Evolutionary conservation across 1,140 invertebrate genomes (phyloP), one percentile per base, ranked within the genome.

Genomic region (Meloidogyne chitwoodi): DNA sequence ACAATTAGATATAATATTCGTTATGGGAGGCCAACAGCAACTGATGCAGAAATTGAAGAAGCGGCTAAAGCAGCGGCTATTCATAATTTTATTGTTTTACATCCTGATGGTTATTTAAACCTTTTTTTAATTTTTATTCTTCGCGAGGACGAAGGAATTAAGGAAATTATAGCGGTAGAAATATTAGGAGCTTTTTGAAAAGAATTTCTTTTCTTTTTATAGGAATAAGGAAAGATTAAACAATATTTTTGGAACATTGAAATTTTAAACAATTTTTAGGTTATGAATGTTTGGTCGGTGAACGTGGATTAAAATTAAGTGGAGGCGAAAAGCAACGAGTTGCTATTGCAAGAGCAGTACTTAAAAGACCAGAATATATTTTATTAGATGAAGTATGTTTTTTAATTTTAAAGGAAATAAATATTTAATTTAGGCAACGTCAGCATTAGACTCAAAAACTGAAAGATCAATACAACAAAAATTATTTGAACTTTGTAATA

Each of bases 251-350:
- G n/a, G n/a, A n/a, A n/a, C n/a, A n/a, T n/a, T n/a, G n/a, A n/a
- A n/a, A n/a, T n/a, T n/a, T n/a, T n/a, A n/a, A 19, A 2, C 6
- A 24, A 22, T 16, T 48, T 72, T n/a, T 16, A 87, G 88, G 87
- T 66, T 89, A 89, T 75, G 87, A 89, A 6, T 89, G 88, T 10
- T 34, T 88, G 41, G 88, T 89, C 48, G 89, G 89, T 34, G 89
- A 90, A 79, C 70, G 89, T 70, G 89, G 89, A 6, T 76, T 90
- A 26, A 89, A 89, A 77, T 77, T 90, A 41, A 88, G 87, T 87
- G 94, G 94, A 1, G 94, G 94, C 24, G 94, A 96, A 86, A 96
- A 96, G 80, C 94, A 96, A 87, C 90, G 94, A 80, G 93, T 96
- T 68, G 94, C 94, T 0, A 96, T 96, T 77, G 93, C 94, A 0